phyloP scores from a whole-genome alignment of 2,113 vertebrate species.

The Euleptes europaea region DNA sequence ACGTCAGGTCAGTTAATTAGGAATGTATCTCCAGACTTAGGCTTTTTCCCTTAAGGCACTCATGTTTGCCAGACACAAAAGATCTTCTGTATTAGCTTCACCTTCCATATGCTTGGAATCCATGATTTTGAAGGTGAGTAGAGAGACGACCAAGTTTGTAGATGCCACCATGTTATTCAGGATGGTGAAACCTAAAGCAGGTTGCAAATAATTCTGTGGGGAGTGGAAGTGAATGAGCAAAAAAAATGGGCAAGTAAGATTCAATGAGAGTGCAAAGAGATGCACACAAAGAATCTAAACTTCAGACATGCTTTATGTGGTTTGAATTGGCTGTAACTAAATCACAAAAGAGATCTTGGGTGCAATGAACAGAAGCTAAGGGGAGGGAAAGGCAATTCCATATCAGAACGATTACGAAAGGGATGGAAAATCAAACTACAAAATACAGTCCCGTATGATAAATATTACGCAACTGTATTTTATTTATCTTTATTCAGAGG shows the following conservation, averaged over 20 bases:
- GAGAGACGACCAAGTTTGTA: not conserved
- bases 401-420: not conserved
- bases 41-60: not conserved
- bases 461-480: not conserved
- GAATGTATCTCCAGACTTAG: not conserved
- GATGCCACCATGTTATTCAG: not conserved
- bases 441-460: not conserved
- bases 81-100: not conserved
- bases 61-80: not conserved
- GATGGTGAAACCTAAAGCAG: not conserved
- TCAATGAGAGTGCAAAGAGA: not conserved
- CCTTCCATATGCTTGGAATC: not conserved
- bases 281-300: not conserved
- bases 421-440: not conserved
- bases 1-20: constrained; percentile 24
- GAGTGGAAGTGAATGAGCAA: not conserved
- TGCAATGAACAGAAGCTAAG: not conserved
- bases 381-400: not conserved
- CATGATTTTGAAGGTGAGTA: not conserved
- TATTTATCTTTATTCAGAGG: too few species aligned
- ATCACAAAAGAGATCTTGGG: not conserved
- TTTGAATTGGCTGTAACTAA: not conserved
- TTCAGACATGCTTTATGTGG: not conserved
- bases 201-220: not conserved
- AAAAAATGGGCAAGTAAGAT: not conserved